A percentile compares a stretch with the other conserved stretches of the same genome.
These are phyloP conservation scores for Cliona cf. orientalis DNA, from an alignment of 37 sponge, comb jelly and placozoan species.

Conservation along the genomic window DNA sequence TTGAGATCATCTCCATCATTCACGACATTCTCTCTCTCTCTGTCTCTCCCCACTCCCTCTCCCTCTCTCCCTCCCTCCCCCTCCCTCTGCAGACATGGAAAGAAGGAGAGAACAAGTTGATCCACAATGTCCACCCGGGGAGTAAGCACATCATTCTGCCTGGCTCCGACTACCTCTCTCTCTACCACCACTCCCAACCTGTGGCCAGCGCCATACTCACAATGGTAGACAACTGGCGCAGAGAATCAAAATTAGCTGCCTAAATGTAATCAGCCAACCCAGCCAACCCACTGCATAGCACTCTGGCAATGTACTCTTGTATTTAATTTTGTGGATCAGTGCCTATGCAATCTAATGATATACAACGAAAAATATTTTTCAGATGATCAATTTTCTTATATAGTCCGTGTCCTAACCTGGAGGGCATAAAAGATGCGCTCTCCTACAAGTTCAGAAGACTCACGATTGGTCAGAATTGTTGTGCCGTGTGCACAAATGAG, in stretches of 20 bases:
- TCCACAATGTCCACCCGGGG: conserved; percentile 15
- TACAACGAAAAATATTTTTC: too few species aligned
- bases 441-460: too few species aligned
- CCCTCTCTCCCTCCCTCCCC: too few species aligned
- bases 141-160: conserved; percentile 17
- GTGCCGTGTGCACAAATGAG: too few species aligned
- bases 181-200: conserved; percentile 27
- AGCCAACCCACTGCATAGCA: too few species aligned
- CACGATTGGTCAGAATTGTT: too few species aligned
- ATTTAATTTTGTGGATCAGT: not conserved
- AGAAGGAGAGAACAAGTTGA: conserved; percentile 17
- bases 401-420: too few species aligned
- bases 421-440: too few species aligned
- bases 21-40: not conserved
- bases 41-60: not conserved
- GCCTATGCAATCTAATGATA: too few species aligned
- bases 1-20: not conserved
- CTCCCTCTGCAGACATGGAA: conserved; percentile 26
- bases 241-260: conserved; percentile 10
- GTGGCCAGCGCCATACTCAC: conserved; percentile 23
- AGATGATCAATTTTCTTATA: too few species aligned
- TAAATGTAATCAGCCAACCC: not conserved
- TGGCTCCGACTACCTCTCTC: conserved; percentile 39
- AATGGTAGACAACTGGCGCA: conserved; percentile 28
- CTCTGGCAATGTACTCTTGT: too few species aligned